A percentile compares a stretch with the other conserved stretches of the same genome.
These are phyloP conservation scores for Scortum barcoo DNA, from an alignment of 2,113 vertebrate genomes.

Conservation along the genomic window DNA sequence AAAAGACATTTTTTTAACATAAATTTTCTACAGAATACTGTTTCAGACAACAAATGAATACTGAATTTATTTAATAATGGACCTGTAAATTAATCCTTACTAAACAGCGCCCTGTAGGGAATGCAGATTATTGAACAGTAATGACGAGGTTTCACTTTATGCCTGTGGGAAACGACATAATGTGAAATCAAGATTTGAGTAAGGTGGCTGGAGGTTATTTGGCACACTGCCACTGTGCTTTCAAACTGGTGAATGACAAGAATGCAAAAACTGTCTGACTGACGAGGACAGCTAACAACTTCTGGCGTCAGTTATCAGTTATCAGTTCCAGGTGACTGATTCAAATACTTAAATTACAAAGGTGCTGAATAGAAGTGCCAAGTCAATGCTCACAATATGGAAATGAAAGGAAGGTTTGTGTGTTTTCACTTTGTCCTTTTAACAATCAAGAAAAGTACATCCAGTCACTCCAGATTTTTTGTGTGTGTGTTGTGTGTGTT, in stretches of 20 bases:
- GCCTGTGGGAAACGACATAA: background rate
- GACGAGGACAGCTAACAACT: background rate
- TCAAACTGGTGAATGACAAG: background rate
- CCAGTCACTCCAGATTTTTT: constrained; percentile 29
- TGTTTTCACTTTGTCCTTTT: background rate
- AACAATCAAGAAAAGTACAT: background rate
- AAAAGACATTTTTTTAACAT: too few species aligned
- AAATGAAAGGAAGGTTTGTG: background rate
- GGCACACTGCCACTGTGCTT: background rate
- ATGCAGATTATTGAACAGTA: background rate
- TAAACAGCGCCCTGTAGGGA: background rate
- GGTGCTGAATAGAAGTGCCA: background rate
- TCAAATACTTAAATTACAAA: background rate
- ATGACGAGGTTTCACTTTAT: background rate
- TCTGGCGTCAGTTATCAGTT: background rate
- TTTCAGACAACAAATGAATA: background rate
- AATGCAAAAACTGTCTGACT: background rate
- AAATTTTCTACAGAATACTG: background rate
- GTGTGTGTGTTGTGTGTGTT: background rate
- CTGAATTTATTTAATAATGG: background rate
- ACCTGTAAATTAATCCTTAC: background rate
- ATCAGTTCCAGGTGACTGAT: background rate
- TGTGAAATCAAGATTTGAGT: background rate
- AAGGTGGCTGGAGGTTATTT: background rate
- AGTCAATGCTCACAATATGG: background rate